Conservation (phyloP, 2,888 invertebrate genomes). For the Sclerodermus sp. region DNA sequence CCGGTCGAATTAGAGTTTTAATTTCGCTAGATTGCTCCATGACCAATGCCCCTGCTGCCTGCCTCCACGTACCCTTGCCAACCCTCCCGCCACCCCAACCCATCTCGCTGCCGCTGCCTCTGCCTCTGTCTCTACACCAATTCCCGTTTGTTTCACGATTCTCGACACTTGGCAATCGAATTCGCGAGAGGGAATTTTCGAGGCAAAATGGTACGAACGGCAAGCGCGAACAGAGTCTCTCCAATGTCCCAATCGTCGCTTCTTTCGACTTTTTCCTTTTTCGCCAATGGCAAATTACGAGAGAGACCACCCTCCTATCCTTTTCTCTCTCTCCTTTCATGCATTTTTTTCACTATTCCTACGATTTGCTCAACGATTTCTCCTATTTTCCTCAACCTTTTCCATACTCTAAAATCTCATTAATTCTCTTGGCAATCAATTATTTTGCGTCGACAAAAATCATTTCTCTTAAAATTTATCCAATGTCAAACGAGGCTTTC, state of each 20-base stretch:
- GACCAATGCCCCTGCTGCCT: constrained; percentile 27
- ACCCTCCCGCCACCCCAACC: constrained; percentile 1
- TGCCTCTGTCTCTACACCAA: constrained; percentile 4
- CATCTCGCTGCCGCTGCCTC: not conserved
- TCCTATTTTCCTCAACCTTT: no score
- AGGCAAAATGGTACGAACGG: constrained; percentile 6
- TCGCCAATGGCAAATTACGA: not conserved
- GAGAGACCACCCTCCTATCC: no score
- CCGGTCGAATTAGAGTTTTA: constrained; percentile 53
- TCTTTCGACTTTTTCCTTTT: not conserved
- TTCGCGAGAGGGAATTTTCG: constrained; percentile 9
- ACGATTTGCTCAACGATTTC: no score
- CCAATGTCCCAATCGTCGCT: not conserved
- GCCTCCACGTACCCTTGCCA: constrained; percentile 14
- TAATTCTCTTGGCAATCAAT: no score
- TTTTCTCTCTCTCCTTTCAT: no score
- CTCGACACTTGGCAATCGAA: constrained; percentile 18
- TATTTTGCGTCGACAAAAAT: no score
- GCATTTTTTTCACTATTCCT: no score
- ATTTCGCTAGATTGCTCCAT: constrained; percentile 46
- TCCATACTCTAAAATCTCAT: no score
- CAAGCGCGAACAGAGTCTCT: constrained; percentile 12
- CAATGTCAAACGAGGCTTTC: no score
- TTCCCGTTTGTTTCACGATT: constrained; percentile 19
- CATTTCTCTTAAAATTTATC: no score